phyloP scores from a whole-genome alignment of 2,797 vertebrate genomes.

The Notolepis coatsorum region DNA sequence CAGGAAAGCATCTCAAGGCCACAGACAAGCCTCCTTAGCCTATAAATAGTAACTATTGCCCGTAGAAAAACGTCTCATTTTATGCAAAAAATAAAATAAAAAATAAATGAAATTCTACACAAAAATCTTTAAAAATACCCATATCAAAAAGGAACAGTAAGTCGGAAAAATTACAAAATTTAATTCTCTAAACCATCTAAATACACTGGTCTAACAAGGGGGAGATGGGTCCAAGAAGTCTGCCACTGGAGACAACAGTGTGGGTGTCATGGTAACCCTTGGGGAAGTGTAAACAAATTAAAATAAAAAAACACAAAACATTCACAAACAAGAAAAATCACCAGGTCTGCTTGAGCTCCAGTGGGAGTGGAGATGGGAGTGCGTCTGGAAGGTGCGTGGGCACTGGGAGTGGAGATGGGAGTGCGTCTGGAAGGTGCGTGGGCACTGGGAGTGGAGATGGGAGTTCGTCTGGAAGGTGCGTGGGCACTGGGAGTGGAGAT shows the following conservation, averaged over 20 bases:
- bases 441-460: conserved; percentile 66
- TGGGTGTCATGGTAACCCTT: conserved; percentile 67
- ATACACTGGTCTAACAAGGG: conserved; percentile 57
- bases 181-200: conserved; percentile 53
- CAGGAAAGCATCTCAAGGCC: conserved; percentile 48
- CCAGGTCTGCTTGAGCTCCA: conserved; percentile 80
- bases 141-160: conserved; percentile 60
- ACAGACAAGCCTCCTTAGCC: conserved; percentile 65
- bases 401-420: conserved; percentile 50
- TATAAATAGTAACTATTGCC: conserved; percentile 87
- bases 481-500: conserved; percentile 64
- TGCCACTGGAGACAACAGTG: conserved; percentile 88
- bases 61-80: conserved; percentile 51
- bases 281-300: conserved; percentile 36
- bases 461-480: conserved; percentile 67
- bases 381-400: neutral
- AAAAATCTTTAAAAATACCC: conserved; percentile 63
- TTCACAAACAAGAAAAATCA: conserved; percentile 55
- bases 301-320: conserved; percentile 31
- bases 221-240: conserved; percentile 68
- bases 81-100: conserved; percentile 57
- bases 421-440: neutral
- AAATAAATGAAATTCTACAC: conserved; percentile 66
- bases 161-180: conserved; percentile 19
- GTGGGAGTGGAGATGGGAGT: conserved; percentile 44